Percentiles rank a stretch among this genome's conserved stretches.
phyloP scores from a whole-genome alignment of 2,113 vertebrate genomes.

The Oenanthe oenanthe region DNA sequence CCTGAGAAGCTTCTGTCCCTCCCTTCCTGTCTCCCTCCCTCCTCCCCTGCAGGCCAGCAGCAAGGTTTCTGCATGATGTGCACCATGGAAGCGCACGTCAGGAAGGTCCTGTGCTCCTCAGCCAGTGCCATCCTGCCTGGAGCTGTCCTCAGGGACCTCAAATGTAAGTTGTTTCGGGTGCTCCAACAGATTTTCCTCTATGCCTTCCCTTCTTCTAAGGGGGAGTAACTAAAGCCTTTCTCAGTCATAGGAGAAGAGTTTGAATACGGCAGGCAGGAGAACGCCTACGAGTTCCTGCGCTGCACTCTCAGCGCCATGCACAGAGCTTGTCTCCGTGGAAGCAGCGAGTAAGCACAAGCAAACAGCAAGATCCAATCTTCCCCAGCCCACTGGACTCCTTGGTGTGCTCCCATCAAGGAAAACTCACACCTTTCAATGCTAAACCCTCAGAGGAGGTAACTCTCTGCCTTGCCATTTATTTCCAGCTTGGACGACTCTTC shows the following conservation, averaged over 20 bases:
- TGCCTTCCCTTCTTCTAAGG: background rate
- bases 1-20: background rate
- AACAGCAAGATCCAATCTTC: rapidly evolving
- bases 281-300: slow-evolving; percentile 89
- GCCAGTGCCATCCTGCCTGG: background rate
- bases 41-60: background rate
- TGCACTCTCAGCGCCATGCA: slow-evolving; percentile 91
- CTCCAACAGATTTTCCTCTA: background rate
- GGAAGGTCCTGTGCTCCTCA: background rate
- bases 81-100: background rate
- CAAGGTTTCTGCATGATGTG: slow-evolving; percentile 4
- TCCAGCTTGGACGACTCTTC: slow-evolving; percentile 85
- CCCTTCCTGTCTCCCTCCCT: background rate
- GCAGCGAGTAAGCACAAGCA: slow-evolving; percentile 77
- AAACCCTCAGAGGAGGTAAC: background rate
- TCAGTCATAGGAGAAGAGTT: slow-evolving; percentile 91
- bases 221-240: background rate
- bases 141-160: background rate
- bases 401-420: background rate
- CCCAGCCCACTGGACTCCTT: background rate
- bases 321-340: slow-evolving; percentile 85
- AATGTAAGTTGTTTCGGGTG: background rate
- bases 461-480: background rate
- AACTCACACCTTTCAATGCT: background rate
- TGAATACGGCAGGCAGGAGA: slow-evolving; percentile 88